phyloP scores from a whole-genome alignment of 2,113 vertebrate species.

The Lagenorhynchus albirostris region DNA sequence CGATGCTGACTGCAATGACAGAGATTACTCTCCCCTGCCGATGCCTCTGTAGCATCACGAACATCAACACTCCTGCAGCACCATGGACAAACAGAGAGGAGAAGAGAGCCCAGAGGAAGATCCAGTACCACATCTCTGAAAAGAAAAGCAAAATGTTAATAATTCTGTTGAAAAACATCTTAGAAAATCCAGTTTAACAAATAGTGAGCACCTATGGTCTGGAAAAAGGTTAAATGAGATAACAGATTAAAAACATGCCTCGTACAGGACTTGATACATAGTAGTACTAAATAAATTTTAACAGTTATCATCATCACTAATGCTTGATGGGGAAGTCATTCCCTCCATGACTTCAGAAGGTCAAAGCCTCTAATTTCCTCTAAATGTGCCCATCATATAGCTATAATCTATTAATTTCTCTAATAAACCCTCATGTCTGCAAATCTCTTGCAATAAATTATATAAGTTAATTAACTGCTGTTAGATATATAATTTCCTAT shows the following conservation, averaged over 20 bases:
- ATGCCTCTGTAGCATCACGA: conserved; percentile 97
- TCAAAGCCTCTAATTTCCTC: background rate
- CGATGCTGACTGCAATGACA: conserved; percentile 93
- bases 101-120: conserved; percentile 99
- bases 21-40: conserved; percentile 94
- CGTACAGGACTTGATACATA: background rate
- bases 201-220: background rate
- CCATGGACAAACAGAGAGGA: conserved; percentile 97
- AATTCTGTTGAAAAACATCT: background rate
- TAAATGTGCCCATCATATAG: background rate
- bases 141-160: conserved; percentile 74
- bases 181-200: background rate
- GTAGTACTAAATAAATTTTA: background rate
- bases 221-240: background rate
- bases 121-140: conserved; percentile 99
- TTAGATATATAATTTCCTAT: background rate
- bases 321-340: background rate
- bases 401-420: background rate
- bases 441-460: background rate
- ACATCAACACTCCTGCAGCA: conserved; percentile 93
- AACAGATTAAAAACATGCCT: background rate
- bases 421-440: background rate
- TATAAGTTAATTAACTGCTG: background rate
- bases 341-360: background rate
- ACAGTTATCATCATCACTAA: background rate